Evolutionary conservation across 2,797 vertebrate genomes (phyloP), one percentile per base, ranked within the genome.

Genomic region (Mus minutoides): DNA sequence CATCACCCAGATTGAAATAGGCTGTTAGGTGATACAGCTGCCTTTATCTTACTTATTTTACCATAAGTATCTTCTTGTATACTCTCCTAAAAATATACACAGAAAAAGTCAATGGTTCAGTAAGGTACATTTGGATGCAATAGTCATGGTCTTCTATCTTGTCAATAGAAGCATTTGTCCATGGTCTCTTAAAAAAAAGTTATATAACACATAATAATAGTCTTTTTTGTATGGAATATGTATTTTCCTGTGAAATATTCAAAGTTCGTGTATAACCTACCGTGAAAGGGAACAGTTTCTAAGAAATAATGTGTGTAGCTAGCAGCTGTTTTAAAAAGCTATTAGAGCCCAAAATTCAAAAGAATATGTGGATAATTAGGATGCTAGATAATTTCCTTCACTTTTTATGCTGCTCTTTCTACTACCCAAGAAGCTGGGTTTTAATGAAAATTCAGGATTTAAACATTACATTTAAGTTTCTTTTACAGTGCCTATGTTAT

Each of bases 371-470:
- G 73, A 75, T 49, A 88, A 91, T 95, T 77, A 92, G 37, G 13
- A 91, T 82, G 34, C 54, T 82, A 71, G 19, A 46, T 37, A 71
- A 58, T 91, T 83, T 89, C 77, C 34, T 78, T 85, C 84, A 64
- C 71, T 96, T 43, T 69, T 73, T 80, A 43, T 78, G 26, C 22
- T 91, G 37, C 34, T 89, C 37, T 95, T 52, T 64, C 37, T 95
- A 10, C 11, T 26, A 37, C 49, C 14, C 43, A 73, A 92, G 40
- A 92, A 40, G 11, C 24, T 94, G 86, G 34, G 11, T 24, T 71
- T 94, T 91, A 96, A 93, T 91, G 92, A 92, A 40, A 93, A 89
- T 26, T 91, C 34, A 8, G 46, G 13, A 76, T 80, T 84, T 89
- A 71, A 79, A 26, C 31, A 79, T 83, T 92, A 49, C 9, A 19